Evolutionary conservation across 2,797 vertebrate species (phyloP), one percentile per base, ranked within the genome.

Genomic region (Melanotaenia trifasciata): DNA sequence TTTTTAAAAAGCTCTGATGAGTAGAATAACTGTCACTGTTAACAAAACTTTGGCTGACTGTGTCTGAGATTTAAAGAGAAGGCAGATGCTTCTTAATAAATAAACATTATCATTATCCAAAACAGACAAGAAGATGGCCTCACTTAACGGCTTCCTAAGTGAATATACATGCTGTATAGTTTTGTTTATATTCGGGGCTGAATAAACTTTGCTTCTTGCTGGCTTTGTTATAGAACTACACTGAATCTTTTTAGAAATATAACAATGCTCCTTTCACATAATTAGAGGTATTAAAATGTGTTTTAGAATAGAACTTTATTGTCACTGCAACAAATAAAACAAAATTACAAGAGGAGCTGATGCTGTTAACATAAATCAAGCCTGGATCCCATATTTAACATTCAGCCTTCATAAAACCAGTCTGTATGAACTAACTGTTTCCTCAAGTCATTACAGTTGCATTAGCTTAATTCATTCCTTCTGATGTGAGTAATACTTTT

Each of bases 31-130:
- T 51, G n/a, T 12, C 50, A 24, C n/a, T 10, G n/a, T 3, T 11
- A 24, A 51, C 26, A 54, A 54, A 54, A 54, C 50, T 51, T 50
- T 22, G n/a, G 50, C 50, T 54, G 53, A 54, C 53, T 54, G 10
- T 1, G 7, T 54, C 53, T 28, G 53, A 54, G 13, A 13, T 24
- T 54, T 54, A 28, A 28, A 54, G 53, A 13, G 53, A 14, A 54
- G 11, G 53, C 53, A 54, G 24, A 28, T 54, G 53, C 3, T 54
- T 54, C 12, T 54, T 13, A 28, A 26, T 54, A 28, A 54, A 54
- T 54, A 54, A 54, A 26, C 24, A 54, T 54, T 28, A 54, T 26
- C 53, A 54, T 54, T 28, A 54, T 54, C 26, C 53, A 54, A 54
- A 54, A 28, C 53, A 28, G 53, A 51, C 50, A 51, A 51, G 18